Evolutionary conservation across 2,113 vertebrate genomes (phyloP), one percentile per base, ranked within the genome.

Genomic region (Cinclus cinclus): DNA sequence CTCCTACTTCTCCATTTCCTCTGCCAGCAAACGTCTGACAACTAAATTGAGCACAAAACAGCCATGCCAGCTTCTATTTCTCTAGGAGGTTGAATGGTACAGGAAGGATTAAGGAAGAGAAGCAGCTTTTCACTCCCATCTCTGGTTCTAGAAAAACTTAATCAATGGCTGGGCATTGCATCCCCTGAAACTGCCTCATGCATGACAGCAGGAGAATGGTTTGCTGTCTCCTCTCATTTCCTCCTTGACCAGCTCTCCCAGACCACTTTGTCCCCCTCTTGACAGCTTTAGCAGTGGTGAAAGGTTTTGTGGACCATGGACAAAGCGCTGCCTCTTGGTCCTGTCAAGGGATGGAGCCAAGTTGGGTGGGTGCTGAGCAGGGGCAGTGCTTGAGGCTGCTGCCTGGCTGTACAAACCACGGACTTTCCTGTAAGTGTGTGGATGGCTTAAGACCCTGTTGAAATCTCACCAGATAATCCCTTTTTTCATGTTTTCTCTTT

Each of bases 81-180:
- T 80, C 58, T n/a, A 55, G 73, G 47, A 83, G 73, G 52, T 3
- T 86, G 83, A 88, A 87, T 64, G 65, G 86, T 41, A 81, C 83
- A 90, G 83, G 83, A 90, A 94, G 89, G 91, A 95, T 94, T 94
- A 94, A 93, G 83, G 42, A 90, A 76, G 52, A 87, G 92, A 91
- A 91, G 49, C 64, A 71, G 80, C 89, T 93, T 95, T 97, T 93
- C 86, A 89, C 76, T 92, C 89, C 15, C 42, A 47, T 70, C 68
- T 47, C 80, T 83, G 71, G 68, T 90, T 95, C 91, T 88, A 89
- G 89, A 69, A 65, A 89, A 93, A 21, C 73, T 88, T 59, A 70
- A 77, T 86, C 87, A 91, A 64, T 74, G 69, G 39, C 49, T 83
- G 76, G 64, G 80, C 94, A 87, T 8, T 59, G 59, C 62, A 87